Evolutionary conservation across 2,888 invertebrate species (phyloP), one percentile per base, ranked within the genome.

Genomic region (Catocala fraxini): DNA sequence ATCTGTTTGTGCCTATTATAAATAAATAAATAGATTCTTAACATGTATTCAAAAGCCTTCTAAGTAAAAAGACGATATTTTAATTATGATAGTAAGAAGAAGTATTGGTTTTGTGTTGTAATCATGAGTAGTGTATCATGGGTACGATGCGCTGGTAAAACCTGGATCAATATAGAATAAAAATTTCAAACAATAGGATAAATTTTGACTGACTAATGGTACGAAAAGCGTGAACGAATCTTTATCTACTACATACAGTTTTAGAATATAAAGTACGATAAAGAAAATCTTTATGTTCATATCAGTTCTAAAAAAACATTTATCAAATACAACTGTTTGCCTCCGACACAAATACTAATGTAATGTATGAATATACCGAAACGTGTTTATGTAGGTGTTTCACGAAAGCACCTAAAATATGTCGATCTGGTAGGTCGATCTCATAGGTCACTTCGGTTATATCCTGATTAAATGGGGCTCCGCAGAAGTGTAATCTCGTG

Each of bases 161-260:
- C 25, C 25, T 25, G 25, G 25, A 25, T 4, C 25, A 39, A 39
- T 39, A 39, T 10, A 39, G 10, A 39, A 39, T 10, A 39, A 39
- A 39, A 39, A 5, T 0, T 5, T 9, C 39, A 10, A 47, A 47
- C 12, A 54, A n/a, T 43, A 43, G 12, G 12, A 46, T 5, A 15
- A 13, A 51, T 41, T n/a, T 56, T 41, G n/a, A 41, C 25, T 56
- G 56, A 56, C 11, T 48, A 41, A 56, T 62, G 70, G 39, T 25
- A n/a, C 48, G 48, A 56, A 48, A 48, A 48, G 41, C 41, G 56
- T 41, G 47, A 25, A 48, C 25, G 47, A 15, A 33, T 49, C n/a
- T n/a, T 51, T 51, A 51, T 51, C 34, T 35, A 13, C 34, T 35
- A 13, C 5, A 46, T 13, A 13, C 46, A 46, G 9, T 48, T 51